Base-by-base conservation (phyloP, 2,888 invertebrate genomes). In the Stenurella melanura region DNA sequence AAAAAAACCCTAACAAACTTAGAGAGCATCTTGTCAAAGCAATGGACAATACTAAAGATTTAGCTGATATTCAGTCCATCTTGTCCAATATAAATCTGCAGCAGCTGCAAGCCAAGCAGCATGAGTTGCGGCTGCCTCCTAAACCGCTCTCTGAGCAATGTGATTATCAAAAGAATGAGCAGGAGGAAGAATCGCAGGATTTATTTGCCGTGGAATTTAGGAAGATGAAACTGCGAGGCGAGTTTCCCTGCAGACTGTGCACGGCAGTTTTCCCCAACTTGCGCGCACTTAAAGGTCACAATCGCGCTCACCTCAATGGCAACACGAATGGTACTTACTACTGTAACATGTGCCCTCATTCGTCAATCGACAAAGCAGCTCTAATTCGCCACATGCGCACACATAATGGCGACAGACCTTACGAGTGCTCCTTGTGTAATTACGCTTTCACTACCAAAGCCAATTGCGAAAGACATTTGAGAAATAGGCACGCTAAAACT, bases 371-470 rank as follows among this genome's bases (percentile, higher is more conserved):
- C 87, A 98, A 98, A 89, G 96, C 96, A 19, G 97, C 97, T 2
- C 90, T 98, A 68, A 95, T 96, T 10, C 93, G 97, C 19, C 98
- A 98, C 87, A 95, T 98, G 93, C 92, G 98, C 60, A 96, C 96
- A 0, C 98, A 98, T 90, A 98, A 97, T 87, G 98, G 98, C 0
- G 98, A 98, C 85, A 92, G 98, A 12, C 98, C 98, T 0, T 98
- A 96, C 87, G 97, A 97, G 88, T 98, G 98, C 87, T 94, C 95
- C 0, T 92, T 98, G n/a, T 98, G 98, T 89, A 96, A 96, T 86
- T 98, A 97, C 87, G 97, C 98, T 2, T 98, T 98, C 89, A 98
- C 98, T 30, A 98, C 98, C 0, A 98, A 98, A 90, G 98, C 98
- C 0, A 98, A 98, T 88, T 98, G 98, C 88, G 98, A 98, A 90